Evolutionary conservation across 2,888 invertebrate species (phyloP).

Genomic region (Cybosia mesomella): DNA sequence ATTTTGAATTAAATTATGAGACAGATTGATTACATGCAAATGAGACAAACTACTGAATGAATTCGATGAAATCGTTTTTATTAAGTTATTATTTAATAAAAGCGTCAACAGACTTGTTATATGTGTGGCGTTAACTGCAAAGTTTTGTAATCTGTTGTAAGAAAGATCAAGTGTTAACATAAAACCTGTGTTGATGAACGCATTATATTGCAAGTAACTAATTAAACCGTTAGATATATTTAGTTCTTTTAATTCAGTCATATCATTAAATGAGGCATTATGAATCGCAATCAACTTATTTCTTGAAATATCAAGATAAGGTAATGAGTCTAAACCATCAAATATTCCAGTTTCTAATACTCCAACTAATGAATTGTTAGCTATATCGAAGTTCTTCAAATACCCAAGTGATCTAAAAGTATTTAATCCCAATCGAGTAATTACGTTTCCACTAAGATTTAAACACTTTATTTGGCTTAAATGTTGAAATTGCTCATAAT

Average conservation of each 20-base stretch:
- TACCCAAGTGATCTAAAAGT: conserved; percentile 60
- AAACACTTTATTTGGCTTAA: conserved; percentile 61
- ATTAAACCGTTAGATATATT: conserved; percentile 70
- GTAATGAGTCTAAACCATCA: conserved; percentile 63
- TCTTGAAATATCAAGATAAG: conserved; percentile 67
- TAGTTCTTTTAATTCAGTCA: conserved; percentile 62
- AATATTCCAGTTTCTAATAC: conserved; percentile 63
- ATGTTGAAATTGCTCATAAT: conserved; percentile 55
- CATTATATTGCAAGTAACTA: conserved; percentile 62
- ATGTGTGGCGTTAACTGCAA: conserved; percentile 64
- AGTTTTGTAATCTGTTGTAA: conserved; percentile 60
- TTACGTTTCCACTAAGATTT: conserved; percentile 70
- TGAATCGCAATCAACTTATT: conserved; percentile 59
- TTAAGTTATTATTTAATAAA: conserved; percentile 64
- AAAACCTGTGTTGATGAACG: conserved; percentile 62
- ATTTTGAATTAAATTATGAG: conserved; percentile 61
- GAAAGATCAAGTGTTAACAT: conserved; percentile 71
- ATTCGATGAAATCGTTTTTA: conserved; percentile 52
- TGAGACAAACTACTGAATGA: conserved; percentile 51
- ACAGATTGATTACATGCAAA: conserved; percentile 57
- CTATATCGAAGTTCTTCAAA: conserved; percentile 65
- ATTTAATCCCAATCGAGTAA: conserved; percentile 58
- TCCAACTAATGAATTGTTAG: conserved; percentile 66
- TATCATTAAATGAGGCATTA: conserved; percentile 69
- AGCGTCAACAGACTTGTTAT: conserved; percentile 56